A percentile compares a stretch with the other conserved stretches of the same genome.
Conservation (phyloP, 2,888 invertebrate species). For the Aporophyla nigra region DNA sequence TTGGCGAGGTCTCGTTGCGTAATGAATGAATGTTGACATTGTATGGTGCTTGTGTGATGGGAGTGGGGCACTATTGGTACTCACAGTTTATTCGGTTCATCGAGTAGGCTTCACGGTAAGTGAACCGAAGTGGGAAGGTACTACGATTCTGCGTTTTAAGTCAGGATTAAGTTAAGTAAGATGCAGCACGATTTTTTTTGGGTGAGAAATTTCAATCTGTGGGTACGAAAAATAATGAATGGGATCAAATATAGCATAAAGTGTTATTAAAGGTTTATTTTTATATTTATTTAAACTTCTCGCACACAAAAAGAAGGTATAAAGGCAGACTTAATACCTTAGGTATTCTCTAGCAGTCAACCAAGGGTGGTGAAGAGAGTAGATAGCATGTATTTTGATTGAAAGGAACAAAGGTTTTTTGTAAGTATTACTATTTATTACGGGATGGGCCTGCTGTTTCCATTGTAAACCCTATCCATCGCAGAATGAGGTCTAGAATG, state of each 20-base stretch:
- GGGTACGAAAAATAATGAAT: neutral
- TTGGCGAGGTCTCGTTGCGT: constrained; percentile 87
- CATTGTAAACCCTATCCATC: too few species aligned
- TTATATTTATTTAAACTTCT: neutral
- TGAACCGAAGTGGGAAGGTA: neutral
- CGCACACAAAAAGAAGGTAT: too few species aligned
- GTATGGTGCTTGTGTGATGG: constrained; percentile 73
- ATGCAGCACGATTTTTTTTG: neutral
- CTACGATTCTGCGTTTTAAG: constrained; percentile 8
- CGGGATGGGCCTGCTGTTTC: too few species aligned
- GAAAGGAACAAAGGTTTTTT: too few species aligned
- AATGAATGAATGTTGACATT: constrained; percentile 88
- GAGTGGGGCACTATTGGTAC: constrained; percentile 68
- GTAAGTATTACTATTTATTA: neutral
- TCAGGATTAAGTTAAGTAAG: constrained; percentile 15
- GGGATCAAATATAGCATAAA: too few species aligned
- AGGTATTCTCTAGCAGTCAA: too few species aligned
- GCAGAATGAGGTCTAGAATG: neutral
- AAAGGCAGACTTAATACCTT: too few species aligned
- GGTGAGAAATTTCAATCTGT: neutral
- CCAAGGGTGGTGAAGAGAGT: too few species aligned
- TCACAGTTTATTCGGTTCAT: constrained; percentile 61
- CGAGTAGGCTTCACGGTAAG: constrained; percentile 29
- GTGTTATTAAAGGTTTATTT: neutral
- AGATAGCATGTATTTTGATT: too few species aligned